These are phyloP conservation scores for Bradynema listronoti DNA, from an alignment of 1,140 invertebrate species.

Conservation along the genomic window DNA sequence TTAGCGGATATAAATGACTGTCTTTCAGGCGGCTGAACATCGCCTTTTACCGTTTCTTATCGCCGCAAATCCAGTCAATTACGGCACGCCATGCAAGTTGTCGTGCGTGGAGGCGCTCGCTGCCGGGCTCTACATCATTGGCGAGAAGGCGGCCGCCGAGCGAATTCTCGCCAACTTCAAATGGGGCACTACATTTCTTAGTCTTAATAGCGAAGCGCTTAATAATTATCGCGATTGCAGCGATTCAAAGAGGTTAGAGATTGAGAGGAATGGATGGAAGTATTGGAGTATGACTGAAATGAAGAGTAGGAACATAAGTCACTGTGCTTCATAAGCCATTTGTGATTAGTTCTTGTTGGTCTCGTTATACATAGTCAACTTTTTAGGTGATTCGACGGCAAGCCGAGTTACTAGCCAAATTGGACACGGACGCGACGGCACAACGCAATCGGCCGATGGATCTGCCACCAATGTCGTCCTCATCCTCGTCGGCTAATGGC, in stretches of 20 bases:
- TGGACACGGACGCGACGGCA: slow-evolving; percentile 38
- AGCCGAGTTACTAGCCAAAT: slow-evolving; percentile 35
- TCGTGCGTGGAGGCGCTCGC: slow-evolving; percentile 97
- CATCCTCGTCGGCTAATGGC: slow-evolving; percentile 33
- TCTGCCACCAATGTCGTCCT: slow-evolving; percentile 44
- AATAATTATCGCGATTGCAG: slow-evolving; percentile 17
- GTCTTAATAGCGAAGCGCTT: slow-evolving; percentile 43
- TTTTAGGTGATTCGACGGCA: slow-evolving; percentile 50
- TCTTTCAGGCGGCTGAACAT: slow-evolving; percentile 71
- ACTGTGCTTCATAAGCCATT: too few species aligned
- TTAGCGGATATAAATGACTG: background rate
- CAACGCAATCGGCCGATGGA: slow-evolving; percentile 33
- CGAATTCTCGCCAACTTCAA: slow-evolving; percentile 44
- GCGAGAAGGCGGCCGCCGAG: slow-evolving; percentile 55
- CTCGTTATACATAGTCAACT: too few species aligned
- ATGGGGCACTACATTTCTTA: slow-evolving; percentile 51
- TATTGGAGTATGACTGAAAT: too few species aligned
- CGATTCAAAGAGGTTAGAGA: slow-evolving; percentile 1
- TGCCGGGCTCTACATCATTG: slow-evolving; percentile 85
- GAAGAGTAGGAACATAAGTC: too few species aligned
- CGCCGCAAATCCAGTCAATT: slow-evolving; percentile 96
- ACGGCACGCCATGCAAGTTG: slow-evolving; percentile 87
- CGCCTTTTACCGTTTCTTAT: slow-evolving; percentile 87
- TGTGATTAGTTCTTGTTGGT: too few species aligned
- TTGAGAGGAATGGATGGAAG: too few species aligned